These are phyloP conservation scores for Lepidonotus clava DNA, from an alignment of 2,888 invertebrate species.

Conservation along the genomic window DNA sequence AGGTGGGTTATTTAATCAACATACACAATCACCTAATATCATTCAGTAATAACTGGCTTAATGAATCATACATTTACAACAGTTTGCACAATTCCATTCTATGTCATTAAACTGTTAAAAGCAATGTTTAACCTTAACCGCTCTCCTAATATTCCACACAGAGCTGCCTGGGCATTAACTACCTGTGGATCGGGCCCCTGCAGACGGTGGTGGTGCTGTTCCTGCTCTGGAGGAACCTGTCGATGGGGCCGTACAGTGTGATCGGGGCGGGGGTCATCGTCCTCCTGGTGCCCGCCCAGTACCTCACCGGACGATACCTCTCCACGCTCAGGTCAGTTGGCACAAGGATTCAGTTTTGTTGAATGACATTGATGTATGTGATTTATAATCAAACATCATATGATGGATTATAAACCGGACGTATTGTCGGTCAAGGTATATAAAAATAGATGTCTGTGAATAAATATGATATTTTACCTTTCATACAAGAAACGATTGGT, in stretches of 20 bases:
- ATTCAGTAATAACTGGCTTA: background rate
- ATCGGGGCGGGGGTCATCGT: constrained; percentile 65
- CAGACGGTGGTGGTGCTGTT: constrained; percentile 66
- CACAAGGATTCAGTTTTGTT: too few relatives aligned
- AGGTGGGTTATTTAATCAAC: constrained; percentile 48
- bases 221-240: constrained; percentile 68
- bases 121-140: too few relatives aligned
- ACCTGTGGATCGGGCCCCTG: constrained; percentile 69
- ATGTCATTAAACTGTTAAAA: too few relatives aligned
- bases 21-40: background rate
- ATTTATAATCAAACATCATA: too few relatives aligned
- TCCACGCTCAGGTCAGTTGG: constrained; percentile 66
- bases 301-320: constrained; percentile 68
- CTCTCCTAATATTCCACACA: constrained; percentile 47
- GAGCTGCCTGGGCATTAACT: constrained; percentile 70
- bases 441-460: too few relatives aligned
- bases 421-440: too few relatives aligned
- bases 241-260: constrained; percentile 66
- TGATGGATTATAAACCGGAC: too few relatives aligned
- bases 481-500: too few relatives aligned
- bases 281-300: constrained; percentile 67
- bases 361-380: too few relatives aligned
- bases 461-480: too few relatives aligned
- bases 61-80: too few relatives aligned
- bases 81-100: too few relatives aligned